A percentile compares a stretch with the other conserved stretches of the same genome.
Conservation (phyloP, 2,888 invertebrate species). For the Choreutis nemorana region DNA sequence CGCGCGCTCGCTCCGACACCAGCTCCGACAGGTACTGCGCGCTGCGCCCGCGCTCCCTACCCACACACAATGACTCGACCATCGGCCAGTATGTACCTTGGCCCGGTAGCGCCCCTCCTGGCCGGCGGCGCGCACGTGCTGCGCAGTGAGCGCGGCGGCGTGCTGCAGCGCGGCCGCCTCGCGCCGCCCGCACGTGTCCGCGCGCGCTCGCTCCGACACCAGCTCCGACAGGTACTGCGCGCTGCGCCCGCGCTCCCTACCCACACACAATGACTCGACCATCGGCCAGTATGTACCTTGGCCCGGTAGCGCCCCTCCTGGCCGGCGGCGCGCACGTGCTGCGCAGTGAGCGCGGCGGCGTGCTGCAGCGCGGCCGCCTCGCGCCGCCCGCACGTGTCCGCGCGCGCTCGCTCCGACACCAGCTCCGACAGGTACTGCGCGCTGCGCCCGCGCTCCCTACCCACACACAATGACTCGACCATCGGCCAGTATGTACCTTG, state of each 20-base stretch:
- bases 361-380: slow-evolving; percentile 48
- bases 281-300: no score
- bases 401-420: slow-evolving; percentile 34
- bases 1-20: slow-evolving; percentile 34
- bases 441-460: slow-evolving; percentile 31
- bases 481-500: no score
- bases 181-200: slow-evolving; percentile 41
- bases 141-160: slow-evolving; percentile 39
- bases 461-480: no score
- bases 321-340: slow-evolving; percentile 33
- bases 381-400: slow-evolving; percentile 41
- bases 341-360: slow-evolving; percentile 39
- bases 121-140: slow-evolving; percentile 33
- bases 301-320: no score
- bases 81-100: no score
- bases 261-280: no score
- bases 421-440: no score
- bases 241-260: slow-evolving; percentile 31
- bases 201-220: slow-evolving; percentile 34
- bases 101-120: no score
- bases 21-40: no score
- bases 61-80: no score
- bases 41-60: slow-evolving; percentile 31
- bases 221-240: no score
- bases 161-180: slow-evolving; percentile 48